phyloP scores from a whole-genome alignment of 2,113 vertebrate species.

The Pao palembangensis region DNA sequence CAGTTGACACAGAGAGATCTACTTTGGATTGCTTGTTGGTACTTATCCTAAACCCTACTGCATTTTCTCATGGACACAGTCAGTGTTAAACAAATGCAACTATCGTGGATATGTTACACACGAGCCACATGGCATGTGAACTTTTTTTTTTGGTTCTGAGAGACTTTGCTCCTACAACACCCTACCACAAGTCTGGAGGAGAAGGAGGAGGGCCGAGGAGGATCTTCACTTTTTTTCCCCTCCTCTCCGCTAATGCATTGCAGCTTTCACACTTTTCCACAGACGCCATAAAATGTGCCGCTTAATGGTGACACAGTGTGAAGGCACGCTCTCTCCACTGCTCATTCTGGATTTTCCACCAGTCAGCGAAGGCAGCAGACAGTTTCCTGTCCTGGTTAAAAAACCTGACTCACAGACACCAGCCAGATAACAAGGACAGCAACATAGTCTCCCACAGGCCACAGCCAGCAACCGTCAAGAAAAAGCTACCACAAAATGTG shows the following conservation, averaged over 20 bases:
- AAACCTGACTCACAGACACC: constrained; percentile 49
- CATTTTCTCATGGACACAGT: too few relatives aligned
- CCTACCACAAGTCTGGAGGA: constrained; percentile 27
- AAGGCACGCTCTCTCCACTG: constrained; percentile 33
- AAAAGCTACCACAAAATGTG: constrained; percentile 16
- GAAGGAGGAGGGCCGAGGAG: constrained; percentile 22
- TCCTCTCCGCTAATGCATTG: constrained; percentile 59
- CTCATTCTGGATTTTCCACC: constrained; percentile 69
- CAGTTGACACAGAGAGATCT: too few relatives aligned
- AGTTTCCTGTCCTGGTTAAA: constrained; percentile 40
- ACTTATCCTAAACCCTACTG: too few relatives aligned
- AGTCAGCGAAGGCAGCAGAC: constrained; percentile 43
- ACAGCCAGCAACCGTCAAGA: not conserved
- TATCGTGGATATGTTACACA: constrained; percentile 5
- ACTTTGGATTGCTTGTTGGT: too few relatives aligned
- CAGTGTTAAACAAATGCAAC: constrained; percentile 5
- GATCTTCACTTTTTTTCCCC: constrained; percentile 55
- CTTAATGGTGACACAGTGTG: constrained; percentile 48
- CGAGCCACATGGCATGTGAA: constrained; percentile 8
- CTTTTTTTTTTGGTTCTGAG: constrained; percentile 22
- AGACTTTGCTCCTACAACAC: constrained; percentile 32
- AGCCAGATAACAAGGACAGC: constrained; percentile 34
- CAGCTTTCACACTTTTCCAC: constrained; percentile 64
- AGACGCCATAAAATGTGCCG: constrained; percentile 37
- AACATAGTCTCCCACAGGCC: not conserved